Conservation (phyloP, 2,113 vertebrate species). For the Ciconia stormi region DNA sequence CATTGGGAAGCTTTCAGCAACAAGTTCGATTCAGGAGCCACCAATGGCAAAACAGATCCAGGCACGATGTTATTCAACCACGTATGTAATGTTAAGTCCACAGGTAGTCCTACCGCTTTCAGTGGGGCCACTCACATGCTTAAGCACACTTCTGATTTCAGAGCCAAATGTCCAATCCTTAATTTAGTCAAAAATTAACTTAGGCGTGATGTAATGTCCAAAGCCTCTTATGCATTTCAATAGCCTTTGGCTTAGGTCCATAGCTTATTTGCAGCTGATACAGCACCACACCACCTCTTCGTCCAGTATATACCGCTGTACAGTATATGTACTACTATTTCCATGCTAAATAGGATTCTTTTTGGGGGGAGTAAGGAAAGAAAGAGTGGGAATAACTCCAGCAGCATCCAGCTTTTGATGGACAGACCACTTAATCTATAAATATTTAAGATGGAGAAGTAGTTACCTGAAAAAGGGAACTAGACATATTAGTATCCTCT, state of each 20-base stretch:
- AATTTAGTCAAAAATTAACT: neutral
- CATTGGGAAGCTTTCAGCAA: constrained; percentile 47
- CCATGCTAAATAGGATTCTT: neutral
- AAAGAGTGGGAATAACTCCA: neutral
- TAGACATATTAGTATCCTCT: neutral
- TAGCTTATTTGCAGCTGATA: neutral
- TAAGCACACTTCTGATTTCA: neutral
- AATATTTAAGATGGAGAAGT: neutral
- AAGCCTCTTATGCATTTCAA: neutral
- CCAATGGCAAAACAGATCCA: neutral
- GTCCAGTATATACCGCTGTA: neutral
- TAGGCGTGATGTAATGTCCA: neutral
- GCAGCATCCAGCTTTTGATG: neutral
- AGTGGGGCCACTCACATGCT: neutral
- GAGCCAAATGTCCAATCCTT: neutral
- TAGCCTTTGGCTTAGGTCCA: neutral
- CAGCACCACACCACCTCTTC: neutral
- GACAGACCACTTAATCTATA: neutral
- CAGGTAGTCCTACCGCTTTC: neutral
- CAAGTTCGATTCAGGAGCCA: neutral
- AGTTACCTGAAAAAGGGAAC: neutral
- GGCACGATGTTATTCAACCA: rapidly evolving
- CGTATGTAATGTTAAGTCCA: rapidly evolving
- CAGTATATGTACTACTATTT: neutral
- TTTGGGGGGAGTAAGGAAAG: neutral